Evolutionary conservation across 2,113 vertebrate species (phyloP).

Genomic region (Puntigrus tetrazona): DNA sequence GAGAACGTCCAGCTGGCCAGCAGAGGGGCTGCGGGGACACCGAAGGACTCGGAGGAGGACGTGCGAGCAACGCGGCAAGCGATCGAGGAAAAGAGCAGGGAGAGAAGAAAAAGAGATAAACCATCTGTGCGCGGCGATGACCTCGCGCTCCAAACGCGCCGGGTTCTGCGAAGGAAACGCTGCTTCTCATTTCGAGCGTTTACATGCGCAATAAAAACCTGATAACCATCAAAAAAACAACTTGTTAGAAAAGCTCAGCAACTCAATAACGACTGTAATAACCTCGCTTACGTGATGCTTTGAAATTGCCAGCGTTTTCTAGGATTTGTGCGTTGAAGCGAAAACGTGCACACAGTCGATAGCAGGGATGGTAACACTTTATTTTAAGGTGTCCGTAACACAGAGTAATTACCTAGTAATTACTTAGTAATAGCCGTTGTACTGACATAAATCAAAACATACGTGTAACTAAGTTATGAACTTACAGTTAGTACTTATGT

Average conservation of each 20-base stretch:
- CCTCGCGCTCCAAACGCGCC: constrained; percentile 1
- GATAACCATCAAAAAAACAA: background rate
- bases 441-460: no score
- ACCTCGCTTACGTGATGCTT: background rate
- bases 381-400: no score
- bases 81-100: constrained; percentile 29
- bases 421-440: no score
- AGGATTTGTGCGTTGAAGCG: background rate
- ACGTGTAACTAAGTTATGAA: no score
- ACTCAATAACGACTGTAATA: background rate
- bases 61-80: constrained; percentile 56
- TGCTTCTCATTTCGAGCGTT: constrained; percentile 4
- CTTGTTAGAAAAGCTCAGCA: background rate
- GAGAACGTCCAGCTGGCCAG: constrained; percentile 38
- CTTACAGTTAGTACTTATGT: no score
- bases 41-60: constrained; percentile 45
- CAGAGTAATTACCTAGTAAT: no score
- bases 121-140: constrained; percentile 65
- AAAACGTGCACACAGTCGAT: background rate
- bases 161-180: background rate
- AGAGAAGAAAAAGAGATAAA: constrained; percentile 28
- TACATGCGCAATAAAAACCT: constrained; percentile 5
- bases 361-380: no score
- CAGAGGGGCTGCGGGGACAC: constrained; percentile 61
- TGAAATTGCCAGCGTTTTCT: background rate